A percentile compares a stretch with the other conserved stretches of the same genome.
Evolutionary conservation across 2,888 invertebrate genomes (phyloP).

Genomic region (Bimastos eiseni): DNA sequence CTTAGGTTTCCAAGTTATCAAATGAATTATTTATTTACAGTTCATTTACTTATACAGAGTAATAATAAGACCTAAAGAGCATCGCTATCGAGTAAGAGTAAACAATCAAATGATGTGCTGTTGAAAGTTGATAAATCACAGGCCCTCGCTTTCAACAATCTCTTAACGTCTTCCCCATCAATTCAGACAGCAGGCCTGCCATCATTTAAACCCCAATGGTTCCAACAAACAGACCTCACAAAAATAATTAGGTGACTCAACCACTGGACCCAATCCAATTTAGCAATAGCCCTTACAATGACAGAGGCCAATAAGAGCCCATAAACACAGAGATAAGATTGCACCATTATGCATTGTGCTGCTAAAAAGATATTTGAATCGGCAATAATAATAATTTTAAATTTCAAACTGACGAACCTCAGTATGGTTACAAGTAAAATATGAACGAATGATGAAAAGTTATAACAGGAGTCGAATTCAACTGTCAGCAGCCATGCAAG

Average conservation of each 20-base stretch:
- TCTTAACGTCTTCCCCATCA: neutral
- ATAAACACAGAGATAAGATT: neutral
- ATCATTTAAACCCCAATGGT: neutral
- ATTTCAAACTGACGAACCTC: no score
- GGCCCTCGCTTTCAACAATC: neutral
- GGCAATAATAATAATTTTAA: no score
- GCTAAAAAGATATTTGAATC: neutral
- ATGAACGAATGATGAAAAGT: no score
- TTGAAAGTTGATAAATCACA: neutral
- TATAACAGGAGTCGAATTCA: no score
- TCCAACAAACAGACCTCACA: neutral
- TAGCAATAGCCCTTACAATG: neutral
- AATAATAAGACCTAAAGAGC: neutral
- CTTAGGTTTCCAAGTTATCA: neutral
- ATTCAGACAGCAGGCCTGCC: neutral
- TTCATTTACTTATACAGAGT: neutral
- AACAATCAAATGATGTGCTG: neutral
- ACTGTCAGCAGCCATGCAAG: no score
- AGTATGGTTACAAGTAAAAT: no score
- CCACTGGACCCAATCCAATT: neutral
- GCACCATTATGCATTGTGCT: neutral
- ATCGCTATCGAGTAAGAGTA: neutral
- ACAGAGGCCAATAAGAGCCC: neutral
- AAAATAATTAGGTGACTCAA: neutral
- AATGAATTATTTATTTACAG: neutral